Percentiles rank a stretch among this genome's conserved stretches.
Conservation (phyloP, 2,113 vertebrate species). For the Anser cygnoides region DNA sequence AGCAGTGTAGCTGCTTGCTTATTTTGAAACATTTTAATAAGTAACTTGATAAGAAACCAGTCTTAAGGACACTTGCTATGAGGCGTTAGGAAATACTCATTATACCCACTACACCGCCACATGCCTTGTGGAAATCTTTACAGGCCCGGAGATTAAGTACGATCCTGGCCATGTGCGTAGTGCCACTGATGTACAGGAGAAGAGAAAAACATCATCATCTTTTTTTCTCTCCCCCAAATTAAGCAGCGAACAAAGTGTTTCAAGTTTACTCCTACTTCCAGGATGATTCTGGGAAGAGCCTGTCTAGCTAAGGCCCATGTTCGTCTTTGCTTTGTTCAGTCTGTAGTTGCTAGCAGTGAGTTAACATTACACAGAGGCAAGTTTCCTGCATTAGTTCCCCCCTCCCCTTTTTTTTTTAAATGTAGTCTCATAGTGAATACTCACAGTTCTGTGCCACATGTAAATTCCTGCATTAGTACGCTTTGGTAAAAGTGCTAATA, state of each 20-base stretch:
- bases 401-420: background rate
- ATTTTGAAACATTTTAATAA: background rate
- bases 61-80: background rate
- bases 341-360: background rate
- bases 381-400: background rate
- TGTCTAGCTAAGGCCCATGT: background rate
- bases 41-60: background rate
- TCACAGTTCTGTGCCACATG: background rate
- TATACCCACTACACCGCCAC: background rate
- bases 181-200: background rate
- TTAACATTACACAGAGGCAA: background rate
- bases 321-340: background rate
- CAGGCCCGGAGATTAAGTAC: background rate
- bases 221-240: background rate
- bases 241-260: background rate
- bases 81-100: background rate
- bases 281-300: background rate
- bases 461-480: background rate
- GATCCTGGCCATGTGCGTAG: background rate
- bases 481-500: background rate
- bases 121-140: background rate
- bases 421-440: background rate
- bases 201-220: background rate
- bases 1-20: background rate
- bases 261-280: background rate